Evolutionary conservation across 1,140 invertebrate species (phyloP), one percentile per base, ranked within the genome.

Genomic region (Conus betulinus): DNA sequence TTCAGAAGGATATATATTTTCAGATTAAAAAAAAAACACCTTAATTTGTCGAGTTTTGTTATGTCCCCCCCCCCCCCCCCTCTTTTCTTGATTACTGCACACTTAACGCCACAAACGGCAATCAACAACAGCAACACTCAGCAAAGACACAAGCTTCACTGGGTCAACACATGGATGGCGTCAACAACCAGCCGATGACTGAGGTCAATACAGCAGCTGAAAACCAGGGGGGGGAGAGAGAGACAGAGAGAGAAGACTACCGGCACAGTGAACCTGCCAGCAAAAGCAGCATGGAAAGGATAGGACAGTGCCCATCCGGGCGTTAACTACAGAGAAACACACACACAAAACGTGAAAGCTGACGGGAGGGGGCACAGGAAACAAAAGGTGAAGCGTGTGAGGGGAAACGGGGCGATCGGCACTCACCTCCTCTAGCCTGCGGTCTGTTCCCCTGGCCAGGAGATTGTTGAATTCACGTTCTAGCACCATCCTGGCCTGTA

Each of bases 391-490:
- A 25, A n/a, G 79, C 5, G 79, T 15, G 79, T 20, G 79, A 6
- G 27, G 4, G 57, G 57, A 27, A 25, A 23, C 55, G 57, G 25
- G 57, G 82, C 55, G 57, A 60, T 60, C 10, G 57, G 20, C 85
- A 92, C 93, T 92, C 91, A 95, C 95, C 93, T 95, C 94, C 53
- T 95, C 94, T 89, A 94, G 88, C 76, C 93, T 90, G 91, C 98
- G 97, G 93, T 98, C 98, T 90, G 98, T 99, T 90, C 98, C 98
- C 91, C 97, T 96, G 90, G 97, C 96, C 91, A 99, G 95, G 83
- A 95, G 90, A 95, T 97, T 98, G 92, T 97, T 97, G 95, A 99
- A 99, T 96, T 99, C 98, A 94, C 97, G 96, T 94, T 99, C 98
- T 93, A 99, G 96, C 92, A 97, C 96, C 92, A 96, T 95, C 76